Evolutionary conservation across 2,797 vertebrate species (phyloP), one percentile per base, ranked within the genome.

Genomic region (Scleropages formosus): DNA sequence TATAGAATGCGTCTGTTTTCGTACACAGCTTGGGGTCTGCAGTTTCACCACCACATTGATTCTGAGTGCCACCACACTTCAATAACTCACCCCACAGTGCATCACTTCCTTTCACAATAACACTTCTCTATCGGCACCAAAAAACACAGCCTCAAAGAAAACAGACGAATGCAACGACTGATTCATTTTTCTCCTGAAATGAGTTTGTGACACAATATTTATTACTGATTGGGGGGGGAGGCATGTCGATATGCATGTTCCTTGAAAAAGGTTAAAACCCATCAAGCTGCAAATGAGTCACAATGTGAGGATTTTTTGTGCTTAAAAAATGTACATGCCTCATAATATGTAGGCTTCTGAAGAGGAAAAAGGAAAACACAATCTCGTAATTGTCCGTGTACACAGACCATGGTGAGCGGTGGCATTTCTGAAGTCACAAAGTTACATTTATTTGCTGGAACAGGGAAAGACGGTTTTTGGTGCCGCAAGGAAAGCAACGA

Each of bases 361-460:
- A 22, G 22, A 26, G 46, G 68, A 58, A 47, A 68, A 77, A 51
- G 63, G 24, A 58, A 16, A 59, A 26, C 6, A 6, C 31, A 39
- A 31, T 39, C 31, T 39, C 6, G n/a, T n/a, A n/a, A 31, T 39
- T 39, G 2, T 31, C 31, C 39, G 31, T 39, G 2, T 39, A n/a
- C n/a, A n/a, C n/a, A n/a, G n/a, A n/a, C n/a, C n/a, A n/a, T n/a
- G n/a, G n/a, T n/a, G n/a, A n/a, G n/a, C n/a, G n/a, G n/a, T n/a
- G n/a, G 31, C 31, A 39, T 6, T 39, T 6, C 6, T 2, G 31
- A 39, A 6, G 31, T n/a, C n/a, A n/a, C 16, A 56, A 66, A 46
- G 11, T 31, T 11, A 56, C 60, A 77, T 59, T 71, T 20, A 73
- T 73, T 73, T 77, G 71, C 69, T 60, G 56, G 56, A 63, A 22